Conservation (phyloP, 1,140 invertebrate genomes). For the Megalopta genalis region DNA sequence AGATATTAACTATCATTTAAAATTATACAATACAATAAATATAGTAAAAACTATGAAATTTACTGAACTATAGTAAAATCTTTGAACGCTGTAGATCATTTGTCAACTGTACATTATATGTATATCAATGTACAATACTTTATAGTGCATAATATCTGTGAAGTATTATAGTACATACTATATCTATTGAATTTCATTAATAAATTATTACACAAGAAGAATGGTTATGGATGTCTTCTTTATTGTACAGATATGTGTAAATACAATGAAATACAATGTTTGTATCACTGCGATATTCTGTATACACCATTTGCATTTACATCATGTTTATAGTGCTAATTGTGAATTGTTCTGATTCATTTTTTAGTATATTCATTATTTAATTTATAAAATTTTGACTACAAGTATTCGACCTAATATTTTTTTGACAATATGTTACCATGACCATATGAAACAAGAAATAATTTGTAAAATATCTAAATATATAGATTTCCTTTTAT, state of each 20-base stretch:
- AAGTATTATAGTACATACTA: not conserved
- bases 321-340: conserved; percentile 60
- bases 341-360: conserved; percentile 34
- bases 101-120: conserved; percentile 2
- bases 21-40: conserved; percentile 2
- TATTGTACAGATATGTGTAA: conserved; percentile 76
- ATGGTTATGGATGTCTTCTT: conserved; percentile 64
- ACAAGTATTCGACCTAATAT: conserved; percentile 47
- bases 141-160: not conserved
- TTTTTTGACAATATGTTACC: conserved; percentile 32
- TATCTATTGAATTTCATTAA: conserved; percentile 11
- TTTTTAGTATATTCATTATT: conserved; percentile 26
- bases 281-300: conserved; percentile 47
- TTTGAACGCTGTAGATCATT: not conserved
- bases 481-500: conserved; percentile 54
- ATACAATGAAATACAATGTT: conserved; percentile 67
- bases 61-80: not conserved
- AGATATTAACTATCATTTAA: conserved; percentile 21
- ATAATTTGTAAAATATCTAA: conserved; percentile 55
- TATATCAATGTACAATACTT: conserved; percentile 1
- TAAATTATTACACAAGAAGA: conserved; percentile 29
- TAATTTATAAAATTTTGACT: conserved; percentile 32
- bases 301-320: conserved; percentile 51
- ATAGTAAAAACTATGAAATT: conserved; percentile 17
- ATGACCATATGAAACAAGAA: conserved; percentile 45